These are phyloP conservation scores for Sitobion miscanthi DNA, from an alignment of 1,140 invertebrate genomes.

Conservation along the genomic window DNA sequence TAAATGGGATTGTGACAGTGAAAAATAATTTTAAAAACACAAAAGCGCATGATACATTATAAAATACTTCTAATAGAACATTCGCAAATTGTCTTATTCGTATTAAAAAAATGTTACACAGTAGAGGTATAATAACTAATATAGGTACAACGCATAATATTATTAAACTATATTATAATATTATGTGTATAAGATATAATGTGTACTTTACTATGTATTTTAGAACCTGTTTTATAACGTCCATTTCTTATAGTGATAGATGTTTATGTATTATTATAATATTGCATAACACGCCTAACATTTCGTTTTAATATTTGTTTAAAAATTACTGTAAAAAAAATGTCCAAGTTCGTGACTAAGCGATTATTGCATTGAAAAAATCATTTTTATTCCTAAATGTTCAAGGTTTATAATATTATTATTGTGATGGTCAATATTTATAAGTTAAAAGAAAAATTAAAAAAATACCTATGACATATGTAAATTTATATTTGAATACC, in stretches of 20 bases:
- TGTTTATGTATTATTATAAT: not conserved
- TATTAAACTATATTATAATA: not conserved
- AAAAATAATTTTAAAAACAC: not conserved
- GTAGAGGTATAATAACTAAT: not conserved
- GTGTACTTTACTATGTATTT: not conserved
- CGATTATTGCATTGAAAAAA: not conserved
- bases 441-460: not conserved
- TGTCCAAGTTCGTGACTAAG: not conserved
- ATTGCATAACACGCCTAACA: not conserved
- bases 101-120: not conserved
- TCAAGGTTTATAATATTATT: slow-evolving; percentile 17
- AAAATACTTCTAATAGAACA: not conserved
- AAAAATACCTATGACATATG: not conserved
- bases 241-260: not conserved
- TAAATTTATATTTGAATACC: not conserved
- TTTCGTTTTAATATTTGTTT: not conserved
- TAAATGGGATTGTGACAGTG: not conserved
- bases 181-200: not conserved
- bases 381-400: not conserved
- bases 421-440: not conserved
- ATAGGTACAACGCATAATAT: not conserved
- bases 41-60: not conserved
- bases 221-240: not conserved
- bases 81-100: not conserved
- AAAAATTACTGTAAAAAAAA: not conserved